Evolutionary conservation across 2,113 vertebrate genomes (phyloP).

Genomic region (Ctenodactylus gundi): DNA sequence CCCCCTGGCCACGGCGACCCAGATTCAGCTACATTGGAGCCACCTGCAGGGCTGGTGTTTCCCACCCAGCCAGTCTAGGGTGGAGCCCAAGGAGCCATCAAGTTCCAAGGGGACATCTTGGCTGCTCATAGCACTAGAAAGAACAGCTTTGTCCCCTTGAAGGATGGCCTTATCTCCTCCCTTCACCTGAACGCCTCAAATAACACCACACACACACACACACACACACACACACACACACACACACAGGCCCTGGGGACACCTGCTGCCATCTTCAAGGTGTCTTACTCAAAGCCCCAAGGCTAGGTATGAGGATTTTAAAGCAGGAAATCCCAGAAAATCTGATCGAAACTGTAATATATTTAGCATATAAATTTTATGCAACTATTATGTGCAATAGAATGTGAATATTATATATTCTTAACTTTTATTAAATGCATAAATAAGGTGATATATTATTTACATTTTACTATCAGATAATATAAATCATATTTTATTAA

Average conservation of each 20-base stretch:
- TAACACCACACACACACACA: too few species aligned
- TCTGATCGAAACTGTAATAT: neutral
- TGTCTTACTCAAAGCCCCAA: neutral
- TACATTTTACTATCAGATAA: neutral
- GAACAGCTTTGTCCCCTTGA: fast-evolving
- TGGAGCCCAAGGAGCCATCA: fast-evolving
- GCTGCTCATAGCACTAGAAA: fast-evolving
- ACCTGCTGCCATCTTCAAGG: too few species aligned
- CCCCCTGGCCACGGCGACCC: fast-evolving
- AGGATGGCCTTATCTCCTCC: neutral
- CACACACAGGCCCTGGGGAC: fast-evolving
- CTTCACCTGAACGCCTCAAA: neutral
- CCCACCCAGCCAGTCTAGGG: neutral
- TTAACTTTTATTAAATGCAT: neutral
- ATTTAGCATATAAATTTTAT: neutral
- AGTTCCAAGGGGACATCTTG: neutral
- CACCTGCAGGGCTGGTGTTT: fast-evolving
- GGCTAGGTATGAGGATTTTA: neutral
- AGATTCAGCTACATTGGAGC: neutral
- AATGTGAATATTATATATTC: too few species aligned
- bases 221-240: fast-evolving
- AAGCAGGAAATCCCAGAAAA: neutral
- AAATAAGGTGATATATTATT: neutral
- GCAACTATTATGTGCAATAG: neutral
- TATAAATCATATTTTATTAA: too few species aligned